phyloP scores from a whole-genome alignment of 2,888 invertebrate species.

The Trachelus iudaicus region DNA sequence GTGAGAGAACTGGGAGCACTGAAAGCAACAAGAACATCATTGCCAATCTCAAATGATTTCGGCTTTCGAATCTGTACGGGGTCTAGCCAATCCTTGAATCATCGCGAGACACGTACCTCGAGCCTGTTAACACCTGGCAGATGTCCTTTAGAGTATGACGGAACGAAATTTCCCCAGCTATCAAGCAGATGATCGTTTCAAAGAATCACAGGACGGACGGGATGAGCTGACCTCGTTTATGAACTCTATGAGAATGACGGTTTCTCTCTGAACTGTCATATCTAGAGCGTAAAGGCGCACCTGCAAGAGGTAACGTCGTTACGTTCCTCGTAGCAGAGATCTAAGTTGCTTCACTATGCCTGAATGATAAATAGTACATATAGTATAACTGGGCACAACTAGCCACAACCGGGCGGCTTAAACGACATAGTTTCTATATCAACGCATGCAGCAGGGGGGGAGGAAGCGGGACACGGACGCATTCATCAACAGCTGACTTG shows the following conservation, averaged over 20 bases:
- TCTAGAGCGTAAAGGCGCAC: neutral
- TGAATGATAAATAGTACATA: neutral
- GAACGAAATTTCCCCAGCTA: neutral
- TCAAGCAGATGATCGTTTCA: neutral
- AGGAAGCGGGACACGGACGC: slow-evolving; percentile 26
- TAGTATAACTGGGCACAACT: neutral
- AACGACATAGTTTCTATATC: neutral
- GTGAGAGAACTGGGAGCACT: slow-evolving; percentile 33
- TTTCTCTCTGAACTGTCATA: neutral
- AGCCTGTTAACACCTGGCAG: neutral
- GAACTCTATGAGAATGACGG: neutral
- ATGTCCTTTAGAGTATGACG: neutral
- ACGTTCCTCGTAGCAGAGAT: neutral
- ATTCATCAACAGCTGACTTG: slow-evolving; percentile 48
- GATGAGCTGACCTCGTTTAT: neutral
- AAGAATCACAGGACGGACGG: neutral
- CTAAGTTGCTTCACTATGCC: neutral
- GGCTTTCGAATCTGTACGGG: slow-evolving; percentile 22
- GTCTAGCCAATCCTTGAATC: neutral
- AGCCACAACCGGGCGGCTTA: neutral
- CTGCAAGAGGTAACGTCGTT: neutral
- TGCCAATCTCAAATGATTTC: slow-evolving; percentile 50
- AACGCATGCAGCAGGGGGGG: neutral
- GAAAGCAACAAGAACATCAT: slow-evolving; percentile 24
- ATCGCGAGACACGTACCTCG: neutral